These are phyloP conservation scores for Holotrichia oblita DNA, from an alignment of 1,140 invertebrate genomes.

Conservation along the genomic window DNA sequence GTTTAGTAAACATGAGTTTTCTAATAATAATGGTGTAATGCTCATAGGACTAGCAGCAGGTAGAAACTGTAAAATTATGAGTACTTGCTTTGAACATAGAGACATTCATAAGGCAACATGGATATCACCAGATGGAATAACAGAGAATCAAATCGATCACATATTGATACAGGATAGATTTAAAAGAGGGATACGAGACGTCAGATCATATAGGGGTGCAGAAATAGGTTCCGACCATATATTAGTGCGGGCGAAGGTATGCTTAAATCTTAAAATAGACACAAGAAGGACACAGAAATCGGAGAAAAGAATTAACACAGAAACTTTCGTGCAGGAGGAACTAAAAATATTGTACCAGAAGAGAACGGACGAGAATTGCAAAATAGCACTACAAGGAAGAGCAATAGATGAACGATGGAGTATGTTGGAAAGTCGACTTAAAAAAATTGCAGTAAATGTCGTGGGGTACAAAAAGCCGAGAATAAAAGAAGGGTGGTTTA, in stretches of 20 bases:
- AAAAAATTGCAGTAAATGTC: neutral
- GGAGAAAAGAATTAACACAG: neutral
- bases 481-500: neutral
- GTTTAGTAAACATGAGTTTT: neutral
- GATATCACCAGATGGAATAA: neutral
- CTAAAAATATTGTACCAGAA: neutral
- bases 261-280: neutral
- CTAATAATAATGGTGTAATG: conserved; percentile 7
- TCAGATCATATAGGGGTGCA: conserved; percentile 31
- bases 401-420: neutral
- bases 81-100: neutral
- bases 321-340: neutral
- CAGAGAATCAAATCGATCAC: conserved; percentile 26
- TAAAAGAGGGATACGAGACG: neutral
- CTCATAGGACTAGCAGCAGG: neutral
- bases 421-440: neutral
- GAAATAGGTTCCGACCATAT: conserved; percentile 27
- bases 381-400: neutral
- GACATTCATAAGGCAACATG: conserved; percentile 6
- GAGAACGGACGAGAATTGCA: neutral
- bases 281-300: neutral
- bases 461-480: neutral
- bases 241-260: neutral
- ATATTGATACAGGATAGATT: neutral
- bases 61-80: neutral